phyloP scores from a whole-genome alignment of 2,113 vertebrate species.

The Austrofundulus limnaeus region DNA sequence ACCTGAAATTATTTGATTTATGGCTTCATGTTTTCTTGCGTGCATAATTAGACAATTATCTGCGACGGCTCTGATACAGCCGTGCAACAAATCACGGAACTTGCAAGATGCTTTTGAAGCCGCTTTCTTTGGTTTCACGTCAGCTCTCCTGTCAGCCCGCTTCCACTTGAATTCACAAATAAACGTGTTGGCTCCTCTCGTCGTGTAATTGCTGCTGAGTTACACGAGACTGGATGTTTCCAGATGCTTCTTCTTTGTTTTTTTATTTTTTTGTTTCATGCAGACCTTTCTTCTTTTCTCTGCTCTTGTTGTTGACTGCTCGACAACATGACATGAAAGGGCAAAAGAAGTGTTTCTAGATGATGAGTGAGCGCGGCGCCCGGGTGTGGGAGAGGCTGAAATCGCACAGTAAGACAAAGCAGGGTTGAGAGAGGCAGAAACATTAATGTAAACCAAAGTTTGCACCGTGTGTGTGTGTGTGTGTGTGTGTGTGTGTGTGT shows the following conservation, averaged over 20 bases:
- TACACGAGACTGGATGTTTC: slow-evolving; percentile 49
- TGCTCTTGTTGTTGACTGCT: slow-evolving; percentile 48
- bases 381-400: slow-evolving; percentile 19
- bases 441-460: slow-evolving; percentile 38
- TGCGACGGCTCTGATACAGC: neutral
- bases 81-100: neutral
- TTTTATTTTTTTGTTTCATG: slow-evolving; percentile 31
- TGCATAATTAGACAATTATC: slow-evolving; percentile 14
- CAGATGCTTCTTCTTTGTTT: slow-evolving; percentile 31
- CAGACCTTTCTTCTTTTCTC: slow-evolving; percentile 43
- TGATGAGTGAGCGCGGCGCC: neutral
- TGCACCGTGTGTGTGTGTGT: neutral
- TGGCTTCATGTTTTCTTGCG: neutral
- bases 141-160: slow-evolving; percentile 28
- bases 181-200: slow-evolving; percentile 26
- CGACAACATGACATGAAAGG: slow-evolving; percentile 59
- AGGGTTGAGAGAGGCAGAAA: slow-evolving; percentile 31
- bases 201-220: slow-evolving; percentile 48
- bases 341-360: slow-evolving; percentile 24
- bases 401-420: slow-evolving; percentile 25
- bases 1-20: slow-evolving; percentile 5
- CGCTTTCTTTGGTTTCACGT: slow-evolving; percentile 40
- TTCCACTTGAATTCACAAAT: slow-evolving; percentile 45
- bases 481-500: neutral
- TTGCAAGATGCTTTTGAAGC: slow-evolving; percentile 25